These are phyloP conservation scores for Corella eumyota DNA, from an alignment of 23 tunicate genomes.

Conservation along the genomic window DNA sequence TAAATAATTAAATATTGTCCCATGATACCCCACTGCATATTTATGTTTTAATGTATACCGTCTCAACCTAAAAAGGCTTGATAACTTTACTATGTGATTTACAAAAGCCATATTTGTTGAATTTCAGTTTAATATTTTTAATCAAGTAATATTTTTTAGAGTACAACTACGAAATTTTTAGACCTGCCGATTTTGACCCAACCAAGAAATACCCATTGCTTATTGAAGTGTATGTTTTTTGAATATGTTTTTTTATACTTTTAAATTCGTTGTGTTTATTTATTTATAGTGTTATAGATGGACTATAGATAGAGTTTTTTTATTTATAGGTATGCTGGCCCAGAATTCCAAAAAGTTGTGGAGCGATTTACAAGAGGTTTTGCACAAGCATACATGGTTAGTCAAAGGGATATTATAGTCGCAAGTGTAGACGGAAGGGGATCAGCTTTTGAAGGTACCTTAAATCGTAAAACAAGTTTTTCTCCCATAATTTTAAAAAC, in stretches of 20 bases:
- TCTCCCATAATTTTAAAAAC: not conserved
- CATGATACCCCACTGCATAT: too few species aligned
- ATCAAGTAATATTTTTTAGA: too few species aligned
- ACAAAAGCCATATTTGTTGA: too few species aligned
- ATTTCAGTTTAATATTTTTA: too few species aligned
- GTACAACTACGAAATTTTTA: constrained; percentile 80
- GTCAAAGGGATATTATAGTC: constrained; percentile 65
- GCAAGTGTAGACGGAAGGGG: constrained; percentile 96
- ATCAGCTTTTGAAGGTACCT: constrained; percentile 87
- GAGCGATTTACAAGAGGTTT: constrained; percentile 61
- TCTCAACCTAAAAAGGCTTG: too few species aligned
- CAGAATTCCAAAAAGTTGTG: constrained; percentile 84
- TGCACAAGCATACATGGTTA: constrained; percentile 81
- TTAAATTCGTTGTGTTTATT: not conserved
- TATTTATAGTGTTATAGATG: not conserved
- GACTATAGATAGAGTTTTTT: not conserved
- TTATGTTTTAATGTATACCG: too few species aligned
- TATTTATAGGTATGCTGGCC: constrained; percentile 80
- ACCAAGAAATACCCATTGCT: constrained; percentile 69
- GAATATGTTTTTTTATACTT: not conserved
- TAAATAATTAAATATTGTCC: too few species aligned
- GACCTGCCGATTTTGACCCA: constrained; percentile 65
- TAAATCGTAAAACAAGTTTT: not conserved
- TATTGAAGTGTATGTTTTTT: constrained; percentile 73
- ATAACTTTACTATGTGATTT: too few species aligned